phyloP scores from a whole-genome alignment of 2,113 vertebrate genomes.

The Opisthocomus hoazin region DNA sequence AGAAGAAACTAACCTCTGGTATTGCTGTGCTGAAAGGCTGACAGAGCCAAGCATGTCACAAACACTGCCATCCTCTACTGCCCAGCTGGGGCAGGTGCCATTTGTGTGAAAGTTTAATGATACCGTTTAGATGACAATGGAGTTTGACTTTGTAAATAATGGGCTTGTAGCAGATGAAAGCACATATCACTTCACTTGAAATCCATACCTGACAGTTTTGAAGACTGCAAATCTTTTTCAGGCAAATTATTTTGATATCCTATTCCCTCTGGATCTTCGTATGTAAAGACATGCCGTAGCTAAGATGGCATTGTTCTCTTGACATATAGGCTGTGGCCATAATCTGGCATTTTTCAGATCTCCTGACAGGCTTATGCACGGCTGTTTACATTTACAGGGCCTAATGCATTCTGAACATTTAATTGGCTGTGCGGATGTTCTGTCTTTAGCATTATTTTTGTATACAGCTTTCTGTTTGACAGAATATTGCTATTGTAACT shows the following conservation, averaged over 20 bases:
- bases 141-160: not conserved
- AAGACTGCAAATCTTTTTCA: not conserved
- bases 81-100: not conserved
- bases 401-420: slow-evolving; percentile 13
- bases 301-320: not conserved
- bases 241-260: slow-evolving; percentile 1
- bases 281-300: fast-evolving
- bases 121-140: not conserved
- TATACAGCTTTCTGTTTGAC: not conserved
- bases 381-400: not conserved
- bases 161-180: not conserved
- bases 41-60: not conserved
- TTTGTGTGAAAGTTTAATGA: not conserved
- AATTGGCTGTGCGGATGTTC: slow-evolving; percentile 7
- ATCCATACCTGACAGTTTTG: not conserved
- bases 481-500: slow-evolving; percentile 7
- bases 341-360: not conserved
- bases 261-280: not conserved
- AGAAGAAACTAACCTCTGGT: not conserved
- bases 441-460: slow-evolving; percentile 2
- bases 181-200: not conserved
- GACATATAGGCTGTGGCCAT: not conserved
- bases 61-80: not conserved
- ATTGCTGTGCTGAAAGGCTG: not conserved
- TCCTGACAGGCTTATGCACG: not conserved